A percentile compares a stretch with the other conserved stretches of the same genome.
Conservation (phyloP, 2,797 vertebrate genomes). For the Sebastes aleutianus region DNA sequence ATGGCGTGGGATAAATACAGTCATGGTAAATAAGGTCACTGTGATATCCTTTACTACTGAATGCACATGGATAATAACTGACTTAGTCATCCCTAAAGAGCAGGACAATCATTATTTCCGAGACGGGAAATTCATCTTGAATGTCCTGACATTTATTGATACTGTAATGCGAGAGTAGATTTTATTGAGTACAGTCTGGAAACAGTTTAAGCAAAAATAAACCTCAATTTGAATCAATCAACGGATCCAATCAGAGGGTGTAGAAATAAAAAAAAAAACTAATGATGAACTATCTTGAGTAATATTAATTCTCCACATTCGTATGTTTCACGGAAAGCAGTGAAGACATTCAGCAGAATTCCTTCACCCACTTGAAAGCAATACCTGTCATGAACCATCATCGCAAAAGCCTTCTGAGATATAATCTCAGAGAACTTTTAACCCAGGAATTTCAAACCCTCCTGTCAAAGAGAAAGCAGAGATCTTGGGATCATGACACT, state of each 20-base stretch:
- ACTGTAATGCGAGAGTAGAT: conserved; percentile 42
- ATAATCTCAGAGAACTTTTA: conserved; percentile 84
- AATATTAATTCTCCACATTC: neutral
- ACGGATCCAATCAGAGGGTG: conserved; percentile 12
- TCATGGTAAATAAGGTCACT: conserved; percentile 24
- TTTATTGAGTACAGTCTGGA: conserved; percentile 35
- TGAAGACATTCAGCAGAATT: conserved; percentile 65
- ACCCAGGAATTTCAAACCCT: conserved; percentile 83
- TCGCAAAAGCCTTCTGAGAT: conserved; percentile 83
- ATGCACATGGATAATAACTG: conserved; percentile 22
- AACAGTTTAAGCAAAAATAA: conserved; percentile 35
- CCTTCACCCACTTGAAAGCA: conserved; percentile 70
- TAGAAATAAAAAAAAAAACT: neutral
- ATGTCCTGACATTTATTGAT: conserved; percentile 52
- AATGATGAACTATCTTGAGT: neutral
- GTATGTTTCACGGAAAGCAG: conserved; percentile 25
- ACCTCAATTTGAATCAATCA: conserved; percentile 28
- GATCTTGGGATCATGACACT: conserved; percentile 83
- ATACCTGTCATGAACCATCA: conserved; percentile 82
- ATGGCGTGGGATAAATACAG: neutral
- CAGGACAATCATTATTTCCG: conserved; percentile 33
- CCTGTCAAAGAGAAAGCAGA: conserved; percentile 81
- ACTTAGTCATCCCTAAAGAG: conserved; percentile 32
- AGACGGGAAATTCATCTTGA: conserved; percentile 32
- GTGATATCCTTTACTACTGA: conserved; percentile 5